Percentiles rank a stretch among this genome's conserved stretches.
These are phyloP conservation scores for Platycnemis pennipes DNA, from an alignment of 2,888 invertebrate genomes.

Conservation along the genomic window DNA sequence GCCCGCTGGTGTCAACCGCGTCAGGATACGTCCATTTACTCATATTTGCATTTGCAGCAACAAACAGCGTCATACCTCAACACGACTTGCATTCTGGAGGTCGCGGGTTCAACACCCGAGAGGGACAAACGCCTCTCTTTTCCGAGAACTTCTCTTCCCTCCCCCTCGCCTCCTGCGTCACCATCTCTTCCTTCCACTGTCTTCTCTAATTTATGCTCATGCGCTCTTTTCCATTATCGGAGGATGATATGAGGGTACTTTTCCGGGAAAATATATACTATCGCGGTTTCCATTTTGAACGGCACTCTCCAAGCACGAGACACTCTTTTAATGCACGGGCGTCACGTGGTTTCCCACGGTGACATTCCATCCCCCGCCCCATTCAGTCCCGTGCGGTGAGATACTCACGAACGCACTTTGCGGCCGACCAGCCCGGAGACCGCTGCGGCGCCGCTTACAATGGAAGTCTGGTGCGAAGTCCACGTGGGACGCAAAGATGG, in stretches of 20 bases:
- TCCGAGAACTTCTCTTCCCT: neutral
- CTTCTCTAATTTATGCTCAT: neutral
- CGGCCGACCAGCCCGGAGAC: neutral
- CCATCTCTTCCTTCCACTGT: neutral
- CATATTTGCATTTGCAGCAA: slow-evolving; percentile 8
- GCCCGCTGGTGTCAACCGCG: neutral
- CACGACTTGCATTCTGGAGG: slow-evolving; percentile 50
- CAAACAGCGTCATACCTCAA: slow-evolving; percentile 40
- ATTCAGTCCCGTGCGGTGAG: neutral
- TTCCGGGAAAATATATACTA: neutral
- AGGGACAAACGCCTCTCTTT: neutral
- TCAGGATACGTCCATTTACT: slow-evolving; percentile 35
- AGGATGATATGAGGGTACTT: neutral
- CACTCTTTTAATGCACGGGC: neutral
- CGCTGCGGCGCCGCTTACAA: too few relatives aligned
- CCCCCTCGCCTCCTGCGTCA: neutral
- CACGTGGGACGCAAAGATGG: neutral
- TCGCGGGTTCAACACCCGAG: slow-evolving; percentile 61
- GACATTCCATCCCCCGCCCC: neutral
- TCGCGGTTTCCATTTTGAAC: too few relatives aligned
- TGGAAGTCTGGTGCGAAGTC: neutral
- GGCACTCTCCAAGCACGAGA: too few relatives aligned
- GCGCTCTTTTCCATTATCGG: neutral
- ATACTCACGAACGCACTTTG: neutral
- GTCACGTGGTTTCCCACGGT: neutral